Evolutionary conservation across 2,888 invertebrate species (phyloP).

Genomic region (Oscheius myriophilus): DNA sequence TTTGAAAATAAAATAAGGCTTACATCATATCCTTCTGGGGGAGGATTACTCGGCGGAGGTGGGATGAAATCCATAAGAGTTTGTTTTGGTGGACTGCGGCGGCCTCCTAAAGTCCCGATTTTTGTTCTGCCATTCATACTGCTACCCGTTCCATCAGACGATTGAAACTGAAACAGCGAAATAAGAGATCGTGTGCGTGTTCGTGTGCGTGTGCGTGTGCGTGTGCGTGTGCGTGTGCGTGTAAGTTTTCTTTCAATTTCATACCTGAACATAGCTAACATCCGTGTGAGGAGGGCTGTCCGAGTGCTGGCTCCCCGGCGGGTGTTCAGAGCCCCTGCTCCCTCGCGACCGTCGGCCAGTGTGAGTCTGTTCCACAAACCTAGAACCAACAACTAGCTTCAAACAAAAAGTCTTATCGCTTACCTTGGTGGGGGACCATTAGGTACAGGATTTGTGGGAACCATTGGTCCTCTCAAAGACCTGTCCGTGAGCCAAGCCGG

Average conservation of each 20-base stretch:
- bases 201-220: too few species aligned
- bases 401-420: background rate
- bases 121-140: slow-evolving; percentile 50
- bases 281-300: slow-evolving; percentile 67
- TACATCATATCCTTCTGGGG: slow-evolving; percentile 49
- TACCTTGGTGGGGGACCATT: slow-evolving; percentile 53
- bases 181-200: background rate
- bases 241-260: slow-evolving; percentile 2
- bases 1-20: too few species aligned
- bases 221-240: too few species aligned
- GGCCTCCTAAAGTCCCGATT: slow-evolving; percentile 29
- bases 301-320: slow-evolving; percentile 46
- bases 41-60: slow-evolving; percentile 59
- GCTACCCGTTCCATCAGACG: slow-evolving; percentile 62
- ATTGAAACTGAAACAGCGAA: slow-evolving; percentile 40
- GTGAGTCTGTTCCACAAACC: slow-evolving; percentile 44
- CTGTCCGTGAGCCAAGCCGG: slow-evolving; percentile 59
- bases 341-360: slow-evolving; percentile 50
- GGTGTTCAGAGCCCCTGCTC: slow-evolving; percentile 44
- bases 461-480: slow-evolving; percentile 53
- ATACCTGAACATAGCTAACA: slow-evolving; percentile 64
- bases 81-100: slow-evolving; percentile 50
- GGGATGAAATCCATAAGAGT: slow-evolving; percentile 64
- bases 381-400: background rate
- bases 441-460: slow-evolving; percentile 58